Conservation (phyloP, 2,113 vertebrate species). For the Acinonyx jubatus region DNA sequence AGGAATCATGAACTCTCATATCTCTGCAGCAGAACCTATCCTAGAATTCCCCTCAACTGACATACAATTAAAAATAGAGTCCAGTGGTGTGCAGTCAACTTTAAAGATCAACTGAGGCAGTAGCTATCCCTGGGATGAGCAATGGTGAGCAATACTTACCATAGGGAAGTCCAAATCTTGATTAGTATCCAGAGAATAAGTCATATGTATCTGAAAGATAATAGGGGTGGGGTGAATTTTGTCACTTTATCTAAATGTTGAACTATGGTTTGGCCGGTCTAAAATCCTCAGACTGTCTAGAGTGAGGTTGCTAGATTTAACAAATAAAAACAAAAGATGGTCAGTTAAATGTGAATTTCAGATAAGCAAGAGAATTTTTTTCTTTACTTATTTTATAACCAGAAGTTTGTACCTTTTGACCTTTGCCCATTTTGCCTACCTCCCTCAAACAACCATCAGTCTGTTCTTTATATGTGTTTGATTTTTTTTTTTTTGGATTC, state of each 20-base stretch:
- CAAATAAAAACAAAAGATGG: not conserved
- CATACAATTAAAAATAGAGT: not conserved
- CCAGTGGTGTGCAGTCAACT: not conserved
- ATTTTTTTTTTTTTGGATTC: not conserved
- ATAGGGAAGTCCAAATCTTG: not conserved
- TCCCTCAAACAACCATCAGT: too few species aligned
- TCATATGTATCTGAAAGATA: not conserved
- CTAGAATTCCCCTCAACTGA: not conserved
- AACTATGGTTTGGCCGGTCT: not conserved
- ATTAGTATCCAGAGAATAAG: not conserved
- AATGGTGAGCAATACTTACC: not conserved
- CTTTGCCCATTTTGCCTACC: not conserved
- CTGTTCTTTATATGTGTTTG: not conserved
- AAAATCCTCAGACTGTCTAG: not conserved
- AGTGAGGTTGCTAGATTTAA: not conserved
- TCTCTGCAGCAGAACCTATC: not conserved
- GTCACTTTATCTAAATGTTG: not conserved
- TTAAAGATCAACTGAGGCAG: not conserved
- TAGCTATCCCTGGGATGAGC: not conserved
- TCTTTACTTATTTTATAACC: not conserved
- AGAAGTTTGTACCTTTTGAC: not conserved
- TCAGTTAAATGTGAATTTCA: not conserved
- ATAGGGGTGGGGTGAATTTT: not conserved
- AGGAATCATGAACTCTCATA: not conserved
- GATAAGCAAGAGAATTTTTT: not conserved